Evolutionary conservation across 2,888 invertebrate species (phyloP).

Genomic region (Aporophyla nigra): DNA sequence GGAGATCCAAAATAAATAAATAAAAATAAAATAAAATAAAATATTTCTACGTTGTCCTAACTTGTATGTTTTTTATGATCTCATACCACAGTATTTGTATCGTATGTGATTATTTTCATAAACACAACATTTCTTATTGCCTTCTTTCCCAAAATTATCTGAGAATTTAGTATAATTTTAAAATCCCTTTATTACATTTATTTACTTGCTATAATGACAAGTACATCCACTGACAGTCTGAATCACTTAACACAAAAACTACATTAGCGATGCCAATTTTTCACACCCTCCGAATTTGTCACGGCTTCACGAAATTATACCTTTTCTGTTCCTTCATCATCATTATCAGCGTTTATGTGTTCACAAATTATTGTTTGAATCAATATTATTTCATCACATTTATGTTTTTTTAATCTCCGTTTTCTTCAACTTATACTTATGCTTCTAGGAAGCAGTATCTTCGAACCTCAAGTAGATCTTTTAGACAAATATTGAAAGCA

Average conservation of each 20-base stretch:
- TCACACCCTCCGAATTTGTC: constrained; percentile 56
- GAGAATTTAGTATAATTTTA: neutral
- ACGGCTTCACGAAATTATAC: constrained; percentile 58
- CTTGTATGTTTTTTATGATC: no score
- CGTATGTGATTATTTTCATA: neutral
- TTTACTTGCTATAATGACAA: constrained; percentile 24
- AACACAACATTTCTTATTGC: neutral
- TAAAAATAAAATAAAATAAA: no score
- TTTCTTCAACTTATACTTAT: neutral
- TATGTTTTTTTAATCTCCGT: neutral
- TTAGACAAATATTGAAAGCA: neutral
- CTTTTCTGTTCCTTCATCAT: constrained; percentile 52
- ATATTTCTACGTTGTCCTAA: no score
- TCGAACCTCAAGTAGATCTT: neutral
- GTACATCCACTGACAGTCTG: constrained; percentile 46
- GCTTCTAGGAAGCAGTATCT: neutral
- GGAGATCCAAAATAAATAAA: no score
- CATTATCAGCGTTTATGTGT: constrained; percentile 50
- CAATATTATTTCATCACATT: constrained; percentile 37
- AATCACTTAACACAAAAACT: constrained; percentile 60
- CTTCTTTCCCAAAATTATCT: neutral
- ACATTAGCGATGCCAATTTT: constrained; percentile 60
- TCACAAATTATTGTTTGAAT: constrained; percentile 22
- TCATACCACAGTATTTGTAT: no score
- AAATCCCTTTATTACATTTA: neutral